These are phyloP conservation scores for Monarcha castaneiventris DNA, from an alignment of 2,113 vertebrate species.

Conservation along the genomic window DNA sequence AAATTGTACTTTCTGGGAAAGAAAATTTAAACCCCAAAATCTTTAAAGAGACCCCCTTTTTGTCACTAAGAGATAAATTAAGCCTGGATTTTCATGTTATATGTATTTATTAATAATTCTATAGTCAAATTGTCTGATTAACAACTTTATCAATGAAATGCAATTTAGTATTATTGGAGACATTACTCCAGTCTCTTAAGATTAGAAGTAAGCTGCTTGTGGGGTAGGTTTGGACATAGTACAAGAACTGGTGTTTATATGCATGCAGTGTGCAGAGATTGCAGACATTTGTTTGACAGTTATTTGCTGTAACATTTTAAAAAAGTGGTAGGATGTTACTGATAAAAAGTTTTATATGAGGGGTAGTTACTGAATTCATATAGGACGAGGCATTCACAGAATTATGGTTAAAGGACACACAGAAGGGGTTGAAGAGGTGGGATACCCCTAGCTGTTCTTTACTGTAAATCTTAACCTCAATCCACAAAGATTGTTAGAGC, in stretches of 20 bases:
- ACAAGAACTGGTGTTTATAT: not conserved
- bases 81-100: not conserved
- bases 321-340: not conserved
- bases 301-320: conserved; percentile 33
- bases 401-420: conserved; percentile 26
- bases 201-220: not conserved
- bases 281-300: conserved; percentile 7
- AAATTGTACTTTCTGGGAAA: not conserved
- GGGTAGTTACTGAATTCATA: not conserved
- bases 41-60: not conserved
- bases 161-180: conserved; percentile 16
- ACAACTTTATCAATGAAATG: conserved; percentile 11
- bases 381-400: not conserved
- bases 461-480: conserved; percentile 61
- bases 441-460: conserved; percentile 47
- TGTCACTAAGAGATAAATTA: not conserved
- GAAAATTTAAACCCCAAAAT: not conserved
- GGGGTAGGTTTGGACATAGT: not conserved
- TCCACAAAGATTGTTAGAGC: conserved; percentile 59
- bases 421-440: conserved; percentile 24
- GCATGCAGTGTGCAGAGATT: not conserved
- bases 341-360: not conserved
- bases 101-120: not conserved
- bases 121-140: conserved; percentile 18
- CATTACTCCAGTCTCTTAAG: not conserved